These are phyloP conservation scores for Scalopus aquaticus DNA, from an alignment of 2,113 vertebrate species.

Conservation along the genomic window DNA sequence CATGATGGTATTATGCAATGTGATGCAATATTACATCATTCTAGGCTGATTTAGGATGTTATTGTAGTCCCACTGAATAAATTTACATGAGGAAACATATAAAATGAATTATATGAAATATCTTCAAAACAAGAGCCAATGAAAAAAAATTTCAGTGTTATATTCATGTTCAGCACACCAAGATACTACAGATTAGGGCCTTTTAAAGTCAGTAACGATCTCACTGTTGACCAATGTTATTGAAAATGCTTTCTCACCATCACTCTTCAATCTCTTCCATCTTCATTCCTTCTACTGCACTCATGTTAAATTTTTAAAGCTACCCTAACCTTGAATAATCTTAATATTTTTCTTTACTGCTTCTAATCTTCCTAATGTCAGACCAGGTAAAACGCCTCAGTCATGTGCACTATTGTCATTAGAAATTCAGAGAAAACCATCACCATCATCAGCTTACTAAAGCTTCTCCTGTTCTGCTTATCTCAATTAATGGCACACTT, in stretches of 20 bases:
- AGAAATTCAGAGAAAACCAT: background rate
- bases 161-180: no score
- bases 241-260: background rate
- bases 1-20: no score
- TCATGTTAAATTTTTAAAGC: background rate
- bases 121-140: no score
- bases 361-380: background rate
- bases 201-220: no score
- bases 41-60: no score
- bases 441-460: background rate
- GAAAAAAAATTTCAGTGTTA: no score
- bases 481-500: background rate
- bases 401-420: background rate
- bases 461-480: background rate
- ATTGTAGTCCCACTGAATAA: no score
- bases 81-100: no score
- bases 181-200: no score
- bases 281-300: background rate
- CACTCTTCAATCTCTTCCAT: background rate
- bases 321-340: background rate
- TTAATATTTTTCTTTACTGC: background rate
- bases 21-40: no score
- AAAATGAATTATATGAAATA: no score
- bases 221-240: no score
- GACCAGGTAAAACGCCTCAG: background rate